Conservation (phyloP, 2,888 invertebrate species). For the Pycnomerus fuliginosus region DNA sequence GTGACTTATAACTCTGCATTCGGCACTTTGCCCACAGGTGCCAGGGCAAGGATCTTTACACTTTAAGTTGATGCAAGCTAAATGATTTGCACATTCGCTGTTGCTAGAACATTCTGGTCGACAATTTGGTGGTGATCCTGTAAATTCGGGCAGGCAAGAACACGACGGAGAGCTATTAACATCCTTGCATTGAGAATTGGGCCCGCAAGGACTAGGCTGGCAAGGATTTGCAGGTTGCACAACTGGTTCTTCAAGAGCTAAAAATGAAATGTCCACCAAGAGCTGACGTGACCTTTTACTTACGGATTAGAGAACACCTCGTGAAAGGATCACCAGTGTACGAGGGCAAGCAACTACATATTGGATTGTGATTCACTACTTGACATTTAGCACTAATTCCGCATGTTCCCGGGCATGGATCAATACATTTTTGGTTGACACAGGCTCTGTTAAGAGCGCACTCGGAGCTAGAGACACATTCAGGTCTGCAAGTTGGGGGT, state of each 20-base stretch:
- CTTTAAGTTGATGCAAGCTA: constrained; percentile 57
- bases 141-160: constrained; percentile 66
- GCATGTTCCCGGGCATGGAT: constrained; percentile 83
- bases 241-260: constrained; percentile 26
- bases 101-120: constrained; percentile 67
- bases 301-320: constrained; percentile 46
- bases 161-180: constrained; percentile 67
- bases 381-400: constrained; percentile 75
- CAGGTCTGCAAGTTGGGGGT: constrained; percentile 76
- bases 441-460: constrained; percentile 78
- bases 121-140: constrained; percentile 70
- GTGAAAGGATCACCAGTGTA: constrained; percentile 64
- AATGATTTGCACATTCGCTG: constrained; percentile 50
- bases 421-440: constrained; percentile 74
- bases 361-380: constrained; percentile 71
- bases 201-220: constrained; percentile 49
- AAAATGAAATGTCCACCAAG: constrained; percentile 11
- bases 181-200: constrained; percentile 62
- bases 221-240: constrained; percentile 57
- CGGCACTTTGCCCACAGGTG: constrained; percentile 55
- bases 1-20: constrained; percentile 56
- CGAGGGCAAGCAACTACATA: constrained; percentile 59
- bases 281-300: too few relatives aligned
- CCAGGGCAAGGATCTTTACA: constrained; percentile 57
- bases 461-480: constrained; percentile 77